Conservation (phyloP, 2,113 vertebrate species). For the Pelobates fuscus region DNA sequence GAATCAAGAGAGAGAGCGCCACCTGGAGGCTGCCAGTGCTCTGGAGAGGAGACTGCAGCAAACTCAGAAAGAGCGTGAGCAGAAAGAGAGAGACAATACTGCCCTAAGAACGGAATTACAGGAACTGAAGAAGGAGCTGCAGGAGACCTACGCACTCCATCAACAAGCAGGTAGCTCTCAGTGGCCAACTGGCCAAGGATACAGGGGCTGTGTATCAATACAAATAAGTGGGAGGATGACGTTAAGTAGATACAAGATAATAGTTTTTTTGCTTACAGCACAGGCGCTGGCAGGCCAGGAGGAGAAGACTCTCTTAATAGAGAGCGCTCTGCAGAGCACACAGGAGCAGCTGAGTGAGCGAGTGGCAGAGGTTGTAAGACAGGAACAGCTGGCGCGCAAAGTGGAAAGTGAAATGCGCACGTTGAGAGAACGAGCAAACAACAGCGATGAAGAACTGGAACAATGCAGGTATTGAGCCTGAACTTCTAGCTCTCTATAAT, state of each 20-base stretch:
- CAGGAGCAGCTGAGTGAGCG: slow-evolving; percentile 57
- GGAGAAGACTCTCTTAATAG: slow-evolving; percentile 58
- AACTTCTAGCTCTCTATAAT: background rate
- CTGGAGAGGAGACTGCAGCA: slow-evolving; percentile 57
- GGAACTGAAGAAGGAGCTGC: slow-evolving; percentile 56
- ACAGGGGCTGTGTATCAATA: too few species aligned
- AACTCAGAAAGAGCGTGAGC: slow-evolving; percentile 53
- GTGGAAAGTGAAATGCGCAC: slow-evolving; percentile 54
- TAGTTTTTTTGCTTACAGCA: slow-evolving; percentile 49
- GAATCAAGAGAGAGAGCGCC: slow-evolving; percentile 58
- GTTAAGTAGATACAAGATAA: background rate
- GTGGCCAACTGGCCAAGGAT: background rate
- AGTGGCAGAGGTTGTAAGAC: slow-evolving; percentile 48
- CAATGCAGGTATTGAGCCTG: slow-evolving; percentile 60
- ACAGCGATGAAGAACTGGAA: slow-evolving; percentile 44
- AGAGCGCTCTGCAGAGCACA: slow-evolving; percentile 32
- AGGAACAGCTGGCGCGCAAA: slow-evolving; percentile 48
- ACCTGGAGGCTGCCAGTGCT: slow-evolving; percentile 37
- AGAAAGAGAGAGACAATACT: slow-evolving; percentile 53
- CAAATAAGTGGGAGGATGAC: background rate
- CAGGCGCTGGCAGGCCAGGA: slow-evolving; percentile 60
- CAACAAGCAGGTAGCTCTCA: slow-evolving; percentile 62
- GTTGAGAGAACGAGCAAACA: slow-evolving; percentile 31
- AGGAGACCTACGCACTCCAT: slow-evolving; percentile 55
- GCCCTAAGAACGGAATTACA: slow-evolving; percentile 55